These are phyloP conservation scores for Ormia ochracea DNA, from an alignment of 2,888 invertebrate species.

Conservation along the genomic window DNA sequence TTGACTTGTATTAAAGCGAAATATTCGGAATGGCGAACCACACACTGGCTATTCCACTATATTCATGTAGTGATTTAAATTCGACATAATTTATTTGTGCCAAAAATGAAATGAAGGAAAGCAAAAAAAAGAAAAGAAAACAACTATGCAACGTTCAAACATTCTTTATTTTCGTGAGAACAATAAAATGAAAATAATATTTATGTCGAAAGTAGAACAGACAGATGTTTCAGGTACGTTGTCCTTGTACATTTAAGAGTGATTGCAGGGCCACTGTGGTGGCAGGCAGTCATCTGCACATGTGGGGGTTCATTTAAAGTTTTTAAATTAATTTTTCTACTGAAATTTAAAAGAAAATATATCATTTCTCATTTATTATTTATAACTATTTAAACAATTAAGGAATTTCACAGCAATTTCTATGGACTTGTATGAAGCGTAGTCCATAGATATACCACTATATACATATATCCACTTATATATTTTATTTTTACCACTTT, in stretches of 20 bases:
- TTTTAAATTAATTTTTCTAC: neutral
- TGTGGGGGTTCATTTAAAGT: neutral
- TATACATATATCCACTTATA: too few species aligned
- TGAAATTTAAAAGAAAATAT: neutral
- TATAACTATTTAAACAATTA: neutral
- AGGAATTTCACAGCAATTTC: too few species aligned
- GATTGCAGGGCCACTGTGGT: neutral
- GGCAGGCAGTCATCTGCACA: neutral
- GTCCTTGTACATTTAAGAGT: neutral
- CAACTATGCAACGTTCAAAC: neutral
- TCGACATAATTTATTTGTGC: conserved; percentile 24
- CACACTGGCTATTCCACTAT: neutral
- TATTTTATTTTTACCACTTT: too few species aligned
- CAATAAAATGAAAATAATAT: conserved; percentile 24
- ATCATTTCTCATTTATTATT: neutral
- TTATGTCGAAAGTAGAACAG: conserved; percentile 10
- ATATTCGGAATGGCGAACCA: neutral
- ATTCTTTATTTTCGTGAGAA: conserved; percentile 29
- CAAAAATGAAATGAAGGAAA: neutral
- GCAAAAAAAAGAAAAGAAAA: too few species aligned
- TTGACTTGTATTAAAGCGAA: conserved; percentile 16
- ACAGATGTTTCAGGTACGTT: conserved; percentile 35
- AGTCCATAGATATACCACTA: too few species aligned
- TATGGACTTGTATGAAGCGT: too few species aligned
- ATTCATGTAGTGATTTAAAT: conserved; percentile 9